Evolutionary conservation across 2,888 invertebrate species (phyloP).

Genomic region (Macrosiphum euphorbiae): DNA sequence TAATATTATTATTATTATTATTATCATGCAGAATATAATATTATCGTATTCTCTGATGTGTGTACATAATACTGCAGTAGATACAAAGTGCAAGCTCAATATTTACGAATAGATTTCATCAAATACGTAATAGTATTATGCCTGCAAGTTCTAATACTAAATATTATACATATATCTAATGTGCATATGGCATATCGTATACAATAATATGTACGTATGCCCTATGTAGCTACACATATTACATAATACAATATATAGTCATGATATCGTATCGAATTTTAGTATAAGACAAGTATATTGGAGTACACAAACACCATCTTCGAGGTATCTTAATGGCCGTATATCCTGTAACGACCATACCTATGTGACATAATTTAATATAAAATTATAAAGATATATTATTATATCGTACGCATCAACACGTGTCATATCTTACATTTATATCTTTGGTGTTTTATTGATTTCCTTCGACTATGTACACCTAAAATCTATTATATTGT

Average conservation of each 20-base stretch:
- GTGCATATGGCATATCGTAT: not conserved
- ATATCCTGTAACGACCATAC: not conserved
- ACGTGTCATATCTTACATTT: not conserved
- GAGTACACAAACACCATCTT: not conserved
- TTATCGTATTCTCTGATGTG: not conserved
- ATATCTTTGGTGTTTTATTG: not conserved
- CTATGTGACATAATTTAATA: not conserved
- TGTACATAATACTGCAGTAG: not conserved
- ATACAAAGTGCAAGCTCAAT: not conserved
- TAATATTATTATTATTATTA: not conserved
- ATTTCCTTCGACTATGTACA: not conserved
- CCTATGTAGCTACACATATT: too few species aligned
- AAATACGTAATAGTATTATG: not conserved
- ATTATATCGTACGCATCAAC: not conserved
- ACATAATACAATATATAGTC: not conserved
- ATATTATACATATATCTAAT: not conserved
- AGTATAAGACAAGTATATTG: not conserved
- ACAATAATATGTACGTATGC: too few species aligned
- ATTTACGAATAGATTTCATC: not conserved
- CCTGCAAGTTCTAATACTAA: not conserved
- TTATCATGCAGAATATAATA: not conserved
- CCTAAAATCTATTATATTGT: not conserved
- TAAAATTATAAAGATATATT: not conserved
- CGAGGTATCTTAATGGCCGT: not conserved
- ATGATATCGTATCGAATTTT: not conserved